Conservation (phyloP, 2,113 vertebrate species). For the Psilopogon haemacephalus region DNA sequence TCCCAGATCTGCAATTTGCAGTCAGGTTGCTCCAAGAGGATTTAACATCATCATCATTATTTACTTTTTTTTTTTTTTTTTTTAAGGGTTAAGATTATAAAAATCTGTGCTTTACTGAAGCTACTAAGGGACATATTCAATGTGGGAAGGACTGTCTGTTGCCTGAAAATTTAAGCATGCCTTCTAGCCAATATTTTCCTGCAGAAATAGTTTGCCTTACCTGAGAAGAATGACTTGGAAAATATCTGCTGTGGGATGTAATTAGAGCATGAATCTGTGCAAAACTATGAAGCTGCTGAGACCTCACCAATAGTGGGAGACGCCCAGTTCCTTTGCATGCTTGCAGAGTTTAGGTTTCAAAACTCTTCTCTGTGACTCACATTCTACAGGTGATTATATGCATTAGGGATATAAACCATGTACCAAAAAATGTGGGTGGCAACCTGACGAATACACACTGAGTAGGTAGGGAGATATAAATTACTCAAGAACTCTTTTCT, state of each 20-base stretch:
- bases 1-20: background rate
- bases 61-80: background rate
- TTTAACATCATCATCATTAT: background rate
- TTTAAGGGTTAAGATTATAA: background rate
- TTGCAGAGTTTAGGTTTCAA: slow-evolving; percentile 14
- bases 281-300: background rate
- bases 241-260: slow-evolving; percentile 11
- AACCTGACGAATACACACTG: slow-evolving; percentile 35
- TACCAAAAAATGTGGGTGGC: slow-evolving; percentile 26
- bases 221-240: slow-evolving; percentile 36
- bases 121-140: background rate
- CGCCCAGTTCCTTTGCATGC: background rate
- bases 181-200: slow-evolving; percentile 22
- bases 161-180: background rate
- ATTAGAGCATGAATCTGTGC: background rate
- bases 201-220: slow-evolving; percentile 24
- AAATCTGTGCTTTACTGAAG: background rate
- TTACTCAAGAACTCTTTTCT: slow-evolving; percentile 16
- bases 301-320: background rate
- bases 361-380: slow-evolving; percentile 18
- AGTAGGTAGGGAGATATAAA: slow-evolving; percentile 15
- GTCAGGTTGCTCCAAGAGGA: background rate
- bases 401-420: slow-evolving; percentile 26
- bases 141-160: background rate
- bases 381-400: slow-evolving; percentile 24